Percentiles rank a stretch among this genome's conserved stretches.
These are phyloP conservation scores for Microcebus griseorufus DNA, from an alignment of 2,113 vertebrate genomes.

Conservation along the genomic window DNA sequence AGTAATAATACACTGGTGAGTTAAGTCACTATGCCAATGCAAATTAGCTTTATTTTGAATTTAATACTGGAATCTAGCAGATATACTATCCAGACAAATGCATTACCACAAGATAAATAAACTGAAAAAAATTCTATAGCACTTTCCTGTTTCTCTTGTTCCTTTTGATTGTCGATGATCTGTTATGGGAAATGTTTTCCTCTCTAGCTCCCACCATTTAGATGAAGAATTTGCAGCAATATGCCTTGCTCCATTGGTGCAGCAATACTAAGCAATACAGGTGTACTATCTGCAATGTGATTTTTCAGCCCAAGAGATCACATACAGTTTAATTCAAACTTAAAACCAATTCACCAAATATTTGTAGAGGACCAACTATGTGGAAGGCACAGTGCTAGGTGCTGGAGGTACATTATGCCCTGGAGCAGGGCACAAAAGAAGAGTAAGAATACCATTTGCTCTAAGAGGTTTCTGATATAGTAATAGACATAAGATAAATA, in stretches of 20 bases:
- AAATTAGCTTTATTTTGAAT: constrained; percentile 87
- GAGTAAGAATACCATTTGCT: not conserved
- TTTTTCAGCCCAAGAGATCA: constrained; percentile 54
- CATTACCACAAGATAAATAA: constrained; percentile 55
- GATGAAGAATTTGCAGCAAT: constrained; percentile 74
- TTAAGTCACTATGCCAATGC: constrained; percentile 85
- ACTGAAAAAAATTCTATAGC: not conserved
- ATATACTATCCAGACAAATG: constrained; percentile 54
- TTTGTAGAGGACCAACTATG: not conserved
- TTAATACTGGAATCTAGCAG: constrained; percentile 76
- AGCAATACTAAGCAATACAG: constrained; percentile 44
- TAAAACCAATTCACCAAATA: constrained; percentile 57
- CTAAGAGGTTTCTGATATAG: not conserved
- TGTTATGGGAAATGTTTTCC: constrained; percentile 57
- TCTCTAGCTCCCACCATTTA: constrained; percentile 68
- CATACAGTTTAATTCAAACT: not conserved
- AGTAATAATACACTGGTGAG: constrained; percentile 86
- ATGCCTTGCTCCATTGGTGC: constrained; percentile 76
- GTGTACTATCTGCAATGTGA: constrained; percentile 61
- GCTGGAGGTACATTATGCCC: not conserved
- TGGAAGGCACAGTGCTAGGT: not conserved
- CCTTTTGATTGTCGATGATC: constrained; percentile 66
- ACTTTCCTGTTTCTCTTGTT: constrained; percentile 59
- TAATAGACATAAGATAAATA: not conserved
- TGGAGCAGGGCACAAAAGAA: not conserved